A percentile compares a stretch with the other conserved stretches of the same genome.
Evolutionary conservation across 2,888 invertebrate species (phyloP).

Genomic region (Sphaerophoria taeniata): DNA sequence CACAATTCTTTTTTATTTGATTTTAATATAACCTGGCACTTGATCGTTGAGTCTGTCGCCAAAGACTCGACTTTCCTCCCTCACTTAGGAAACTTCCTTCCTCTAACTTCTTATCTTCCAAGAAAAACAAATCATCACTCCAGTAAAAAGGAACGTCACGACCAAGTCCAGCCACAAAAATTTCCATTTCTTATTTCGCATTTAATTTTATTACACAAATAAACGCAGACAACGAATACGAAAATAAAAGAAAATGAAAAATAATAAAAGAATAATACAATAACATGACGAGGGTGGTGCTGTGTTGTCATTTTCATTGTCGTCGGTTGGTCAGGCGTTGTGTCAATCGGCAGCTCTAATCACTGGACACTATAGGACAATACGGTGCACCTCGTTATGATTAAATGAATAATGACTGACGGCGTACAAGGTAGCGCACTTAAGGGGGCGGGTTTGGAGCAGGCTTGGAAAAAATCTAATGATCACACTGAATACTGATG

Average conservation of each 20-base stretch:
- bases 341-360: background rate
- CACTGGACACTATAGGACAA: background rate
- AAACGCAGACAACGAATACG: slow-evolving; percentile 8
- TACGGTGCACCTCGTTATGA: slow-evolving; percentile 20
- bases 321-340: background rate
- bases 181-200: slow-evolving; percentile 11
- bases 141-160: background rate
- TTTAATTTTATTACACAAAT: slow-evolving; percentile 19
- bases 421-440: slow-evolving; percentile 30
- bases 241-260: slow-evolving; percentile 32
- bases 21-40: slow-evolving; percentile 26
- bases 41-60: no score
- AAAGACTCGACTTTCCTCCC: no score
- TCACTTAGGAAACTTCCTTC: no score
- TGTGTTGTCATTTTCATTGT: background rate
- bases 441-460: slow-evolving; percentile 4
- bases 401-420: slow-evolving; percentile 43
- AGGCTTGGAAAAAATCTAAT: slow-evolving; percentile 4
- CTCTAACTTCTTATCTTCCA: background rate
- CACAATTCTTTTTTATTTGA: slow-evolving; percentile 1
- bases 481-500: slow-evolving; percentile 32
- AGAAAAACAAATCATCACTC: background rate
- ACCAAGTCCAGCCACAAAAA: slow-evolving; percentile 19
- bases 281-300: background rate
- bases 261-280: slow-evolving; percentile 33